phyloP scores from a whole-genome alignment of 2,113 vertebrate species.

The Hypocryptadius cinnamomeus region DNA sequence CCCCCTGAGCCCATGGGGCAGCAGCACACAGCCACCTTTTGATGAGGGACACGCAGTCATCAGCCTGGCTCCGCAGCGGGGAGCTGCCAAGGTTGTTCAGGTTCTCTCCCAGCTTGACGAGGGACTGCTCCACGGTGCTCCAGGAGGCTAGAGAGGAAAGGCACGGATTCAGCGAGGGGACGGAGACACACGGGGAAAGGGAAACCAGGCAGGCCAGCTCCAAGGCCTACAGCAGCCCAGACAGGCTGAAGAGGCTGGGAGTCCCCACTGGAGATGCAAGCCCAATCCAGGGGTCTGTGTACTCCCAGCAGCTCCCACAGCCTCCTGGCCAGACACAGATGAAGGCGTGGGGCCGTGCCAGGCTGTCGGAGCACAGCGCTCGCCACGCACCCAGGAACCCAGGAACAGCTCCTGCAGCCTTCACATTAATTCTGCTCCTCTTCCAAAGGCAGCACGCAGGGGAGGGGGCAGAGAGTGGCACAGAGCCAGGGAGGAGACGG shows the following conservation, averaged over 20 bases:
- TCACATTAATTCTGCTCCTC: constrained; percentile 23
- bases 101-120: constrained; percentile 81
- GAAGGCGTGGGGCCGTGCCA: background rate
- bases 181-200: background rate
- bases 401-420: background rate
- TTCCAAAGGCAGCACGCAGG: background rate
- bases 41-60: constrained; percentile 81
- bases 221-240: background rate
- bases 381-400: background rate
- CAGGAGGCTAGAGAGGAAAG: constrained; percentile 77
- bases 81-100: constrained; percentile 74
- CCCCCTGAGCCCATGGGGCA: accelerated
- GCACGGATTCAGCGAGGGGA: background rate
- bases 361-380: background rate
- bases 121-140: constrained; percentile 84
- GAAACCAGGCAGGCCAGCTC: background rate
- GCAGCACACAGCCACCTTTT: constrained; percentile 75
- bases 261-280: accelerated
- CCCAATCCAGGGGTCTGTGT: background rate
- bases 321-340: background rate
- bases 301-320: background rate
- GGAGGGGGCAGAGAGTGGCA: constrained; percentile 41
- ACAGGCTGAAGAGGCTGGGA: background rate
- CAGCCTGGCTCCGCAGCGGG: constrained; percentile 77
- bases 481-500: background rate